Percentiles rank a stretch among this genome's conserved stretches.
These are phyloP conservation scores for Caenorhabditis macrosperma DNA, from an alignment of 2,888 invertebrate species.

Conservation along the genomic window DNA sequence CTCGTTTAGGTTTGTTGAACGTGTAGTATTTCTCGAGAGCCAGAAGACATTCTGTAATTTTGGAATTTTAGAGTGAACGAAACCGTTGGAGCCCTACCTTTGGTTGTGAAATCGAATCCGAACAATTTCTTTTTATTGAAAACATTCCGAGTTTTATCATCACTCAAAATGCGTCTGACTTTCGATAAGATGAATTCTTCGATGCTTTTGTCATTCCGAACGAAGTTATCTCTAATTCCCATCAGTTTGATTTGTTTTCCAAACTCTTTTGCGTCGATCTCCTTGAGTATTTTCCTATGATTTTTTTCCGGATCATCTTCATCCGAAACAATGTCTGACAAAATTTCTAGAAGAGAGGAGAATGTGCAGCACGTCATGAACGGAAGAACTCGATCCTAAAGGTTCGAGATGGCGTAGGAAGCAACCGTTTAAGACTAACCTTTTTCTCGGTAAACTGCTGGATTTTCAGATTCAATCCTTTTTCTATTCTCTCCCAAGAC, in stretches of 20 bases:
- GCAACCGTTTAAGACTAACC: constrained; percentile 2
- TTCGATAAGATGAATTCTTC: not conserved
- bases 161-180: not conserved
- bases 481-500: not conserved
- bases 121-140: constrained; percentile 2
- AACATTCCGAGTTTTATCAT: not conserved
- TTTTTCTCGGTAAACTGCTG: constrained; percentile 13
- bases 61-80: not conserved
- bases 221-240: constrained; percentile 6
- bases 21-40: constrained; percentile 25
- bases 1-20: not conserved
- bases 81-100: constrained; percentile 1
- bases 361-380: constrained; percentile 3
- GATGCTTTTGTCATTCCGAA: not conserved
- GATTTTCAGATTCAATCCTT: not conserved
- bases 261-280: constrained; percentile 6
- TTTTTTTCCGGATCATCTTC: not conserved
- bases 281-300: not conserved
- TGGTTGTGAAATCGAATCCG: constrained; percentile 33
- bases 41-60: constrained; percentile 14
- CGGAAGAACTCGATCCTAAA: not conserved
- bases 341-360: not conserved
- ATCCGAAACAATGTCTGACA: constrained; percentile 11
- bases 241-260: constrained; percentile 8
- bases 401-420: not conserved